Base-by-base conservation (phyloP, 1,140 invertebrate genomes). In the Euwallacea similis region DNA sequence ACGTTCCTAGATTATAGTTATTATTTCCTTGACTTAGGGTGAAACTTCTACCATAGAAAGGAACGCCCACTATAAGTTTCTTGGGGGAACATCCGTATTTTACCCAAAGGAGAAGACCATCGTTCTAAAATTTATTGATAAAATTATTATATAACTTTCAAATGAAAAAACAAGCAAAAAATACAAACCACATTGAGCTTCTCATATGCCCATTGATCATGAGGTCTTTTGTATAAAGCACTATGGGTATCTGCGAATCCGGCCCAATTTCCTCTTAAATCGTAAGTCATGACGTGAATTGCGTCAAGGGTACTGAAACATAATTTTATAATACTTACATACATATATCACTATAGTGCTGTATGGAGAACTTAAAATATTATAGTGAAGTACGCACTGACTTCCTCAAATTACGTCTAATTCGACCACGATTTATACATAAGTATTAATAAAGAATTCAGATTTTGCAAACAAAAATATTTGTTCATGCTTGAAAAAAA, bases 251-350 rank as follows among this genome's bases (percentile, higher is more conserved):
- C 93, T 0, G 94, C 94, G 75, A 93, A 93, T 47, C 92, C 92
- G 7, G 92, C 94, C 94, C 94, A 97, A 76, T 95, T 94, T 33
- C 95, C 95, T 73, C 94, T 86, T 13, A 97, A 84, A 83, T 97
- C 95, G 79, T 97, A 97, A 0, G 93, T 87, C 94, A 96, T 96
- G 9, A 93, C 91, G 77, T 95, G 93, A 61, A 95, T 88, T 6
- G 91, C 93, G 79, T 95, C 92, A 13, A 94, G 69, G 42, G 86
- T 80, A 75, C 90, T 91, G 73, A 43, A 76, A 76, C 11, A 33
- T 33, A 33, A 33, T 33, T 33, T 33, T 33, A 33, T 33, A 33
- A 33, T 33, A 33, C 21, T 2, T 33, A 4, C 4, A 33, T 33
- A 33, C 4, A 33, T 33, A 33, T 33, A 33, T 33, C 4, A 33